Conservation (phyloP, 2,888 invertebrate species). For the Drosophila mulleri region DNA sequence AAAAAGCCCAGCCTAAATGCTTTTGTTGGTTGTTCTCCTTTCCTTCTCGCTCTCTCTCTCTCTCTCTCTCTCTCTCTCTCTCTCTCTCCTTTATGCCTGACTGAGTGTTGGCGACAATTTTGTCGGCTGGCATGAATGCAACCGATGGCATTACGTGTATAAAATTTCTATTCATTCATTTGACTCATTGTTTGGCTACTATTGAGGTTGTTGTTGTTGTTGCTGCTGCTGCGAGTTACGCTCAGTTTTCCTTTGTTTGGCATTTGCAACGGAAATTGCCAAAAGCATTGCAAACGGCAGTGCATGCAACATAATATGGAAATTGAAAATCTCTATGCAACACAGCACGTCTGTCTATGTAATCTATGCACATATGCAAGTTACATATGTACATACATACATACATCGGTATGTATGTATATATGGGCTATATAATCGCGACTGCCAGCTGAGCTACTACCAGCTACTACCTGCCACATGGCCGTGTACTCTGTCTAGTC, state of each 20-base stretch:
- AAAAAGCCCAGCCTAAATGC: background rate
- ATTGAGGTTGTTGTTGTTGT: constrained; percentile 19
- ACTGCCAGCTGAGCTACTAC: background rate
- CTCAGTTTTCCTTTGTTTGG: constrained; percentile 52
- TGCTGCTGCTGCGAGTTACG: constrained; percentile 29
- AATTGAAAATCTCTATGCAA: constrained; percentile 61
- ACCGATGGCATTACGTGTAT: constrained; percentile 17
- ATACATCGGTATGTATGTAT: background rate
- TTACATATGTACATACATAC: constrained; percentile 1
- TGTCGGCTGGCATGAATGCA: constrained; percentile 39
- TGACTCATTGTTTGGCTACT: constrained; percentile 52
- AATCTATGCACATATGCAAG: background rate
- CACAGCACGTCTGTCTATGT: constrained; percentile 11
- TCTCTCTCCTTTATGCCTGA: background rate
- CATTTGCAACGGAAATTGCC: constrained; percentile 63
- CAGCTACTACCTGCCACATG: constrained; percentile 4
- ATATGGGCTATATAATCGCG: background rate
- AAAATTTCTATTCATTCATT: constrained; percentile 45
- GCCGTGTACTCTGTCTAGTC: background rate
- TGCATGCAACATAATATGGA: constrained; percentile 52
- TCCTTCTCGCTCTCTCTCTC: background rate
- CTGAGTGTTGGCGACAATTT: constrained; percentile 35
- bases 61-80: background rate
- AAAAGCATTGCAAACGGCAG: constrained; percentile 42
- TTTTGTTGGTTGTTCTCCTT: background rate